Conservation (phyloP, 1,140 invertebrate genomes). For the Venustaconcha ellipsiformis region DNA sequence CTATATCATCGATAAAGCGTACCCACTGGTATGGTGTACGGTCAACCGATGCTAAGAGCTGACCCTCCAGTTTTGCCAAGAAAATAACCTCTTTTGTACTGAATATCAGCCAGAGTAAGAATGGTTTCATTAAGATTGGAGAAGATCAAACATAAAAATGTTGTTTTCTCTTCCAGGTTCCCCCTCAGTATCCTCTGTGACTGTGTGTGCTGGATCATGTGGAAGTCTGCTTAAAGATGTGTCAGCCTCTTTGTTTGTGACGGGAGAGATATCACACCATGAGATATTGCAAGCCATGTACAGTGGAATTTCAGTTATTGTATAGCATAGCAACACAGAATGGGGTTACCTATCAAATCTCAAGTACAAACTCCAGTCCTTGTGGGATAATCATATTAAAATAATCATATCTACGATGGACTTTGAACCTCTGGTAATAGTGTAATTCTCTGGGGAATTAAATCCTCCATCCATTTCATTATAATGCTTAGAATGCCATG, state of each 20-base stretch:
- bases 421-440: conserved; percentile 76
- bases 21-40: no score
- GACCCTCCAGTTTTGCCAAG: no score
- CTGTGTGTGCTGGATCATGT: conserved; percentile 92
- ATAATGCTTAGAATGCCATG: no score
- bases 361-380: conserved; percentile 54
- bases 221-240: conserved; percentile 77
- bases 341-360: conserved; percentile 81
- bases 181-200: conserved; percentile 75
- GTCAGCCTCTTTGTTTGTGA: conserved; percentile 85
- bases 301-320: conserved; percentile 81
- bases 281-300: conserved; percentile 83
- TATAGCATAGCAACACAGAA: conserved; percentile 97
- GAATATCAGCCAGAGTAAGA: not conserved
- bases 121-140: conserved; percentile 11
- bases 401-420: conserved; percentile 81
- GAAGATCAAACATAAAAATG: conserved; percentile 20
- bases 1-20: no score
- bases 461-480: no score
- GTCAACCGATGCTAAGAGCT: no score
- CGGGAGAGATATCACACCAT: conserved; percentile 97
- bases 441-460: conserved; percentile 38
- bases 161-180: conserved; percentile 27
- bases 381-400: conserved; percentile 74
- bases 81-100: no score